Conservation (phyloP, 2,888 invertebrate genomes). For the Diarsia rubi region DNA sequence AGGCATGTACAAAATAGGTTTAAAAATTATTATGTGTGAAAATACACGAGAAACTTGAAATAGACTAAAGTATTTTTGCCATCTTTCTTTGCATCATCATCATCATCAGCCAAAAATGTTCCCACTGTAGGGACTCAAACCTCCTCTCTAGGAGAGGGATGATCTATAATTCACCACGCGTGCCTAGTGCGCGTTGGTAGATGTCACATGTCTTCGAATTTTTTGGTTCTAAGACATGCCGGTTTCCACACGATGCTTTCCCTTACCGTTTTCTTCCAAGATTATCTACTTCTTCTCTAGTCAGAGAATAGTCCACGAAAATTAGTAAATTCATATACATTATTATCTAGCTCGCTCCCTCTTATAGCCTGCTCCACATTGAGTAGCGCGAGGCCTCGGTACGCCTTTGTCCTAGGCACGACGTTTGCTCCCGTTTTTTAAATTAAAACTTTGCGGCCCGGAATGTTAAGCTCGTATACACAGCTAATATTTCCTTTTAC, state of each 20-base stretch:
- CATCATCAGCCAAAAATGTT: no score
- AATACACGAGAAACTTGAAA: no score
- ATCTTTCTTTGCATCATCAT: no score
- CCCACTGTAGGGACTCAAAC: no score
- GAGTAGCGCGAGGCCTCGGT: constrained; percentile 69
- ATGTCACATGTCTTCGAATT: no score
- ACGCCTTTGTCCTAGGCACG: constrained; percentile 86
- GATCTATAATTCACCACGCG: no score
- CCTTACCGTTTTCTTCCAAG: neutral
- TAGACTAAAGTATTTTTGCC: no score
- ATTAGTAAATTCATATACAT: neutral
- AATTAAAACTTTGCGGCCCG: constrained; percentile 89
- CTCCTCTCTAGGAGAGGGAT: no score
- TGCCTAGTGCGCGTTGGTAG: no score
- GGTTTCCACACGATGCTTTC: no score
- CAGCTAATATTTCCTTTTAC: constrained; percentile 73
- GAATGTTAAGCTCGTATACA: constrained; percentile 77
- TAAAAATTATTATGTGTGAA: neutral
- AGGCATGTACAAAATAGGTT: no score
- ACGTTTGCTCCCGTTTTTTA: constrained; percentile 89
- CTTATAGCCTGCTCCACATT: constrained; percentile 6
- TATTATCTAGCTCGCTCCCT: constrained; percentile 16
- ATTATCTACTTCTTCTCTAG: neutral
- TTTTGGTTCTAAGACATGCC: no score
- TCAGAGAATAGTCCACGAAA: neutral